Evolutionary conservation across 2,113 vertebrate species (phyloP), one percentile per base, ranked within the genome.

Genomic region (Pachycephala philippinensis): DNA sequence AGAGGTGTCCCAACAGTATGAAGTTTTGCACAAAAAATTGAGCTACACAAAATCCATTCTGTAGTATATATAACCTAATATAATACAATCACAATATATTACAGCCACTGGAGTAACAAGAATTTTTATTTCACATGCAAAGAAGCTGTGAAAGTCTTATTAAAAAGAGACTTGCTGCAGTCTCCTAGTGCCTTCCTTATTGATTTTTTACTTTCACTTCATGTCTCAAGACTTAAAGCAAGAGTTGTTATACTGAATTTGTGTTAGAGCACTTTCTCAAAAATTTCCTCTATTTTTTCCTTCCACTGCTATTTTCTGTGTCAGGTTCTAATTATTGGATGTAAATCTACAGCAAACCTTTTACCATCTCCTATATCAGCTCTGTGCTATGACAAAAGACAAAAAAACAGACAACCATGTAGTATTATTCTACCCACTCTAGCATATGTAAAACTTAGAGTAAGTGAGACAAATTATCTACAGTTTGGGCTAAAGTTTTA

Each of bases 351-450:
- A 69, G 20, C 21, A 84, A 74, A 53, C 5, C 2, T 63, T 65
- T 13, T 23, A 27, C 8, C 1, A 84, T 49, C 13, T 84, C 18
- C 19, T 56, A 9, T 8, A 77, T 7, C 22, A 70, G 5, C 13
- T 60, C 4, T 63, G 13, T 59, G 37, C 9, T 78, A 22, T 47
- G 22, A 69, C 5, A 61, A 71, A 22, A 80, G 49, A 10, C 2
- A 7, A 65, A 86, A 87, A 23, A 4, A 0, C 21, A 90, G 31
- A 22, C 1, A 45, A 57, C 10, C 1, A 0, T 52, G 13, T 27
- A 63, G 20, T 23, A n/a, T 6, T 37, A 60, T 71, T 17, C 6
- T 63, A 35, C 11, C 9, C 22, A 49, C 5, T 65, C 26, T 23
- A 80, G 3, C 16, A 57, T 53, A 50, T 11, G 8, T 15, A 65